Conservation (phyloP, 2,888 invertebrate species). For the Erebia aethiops region DNA sequence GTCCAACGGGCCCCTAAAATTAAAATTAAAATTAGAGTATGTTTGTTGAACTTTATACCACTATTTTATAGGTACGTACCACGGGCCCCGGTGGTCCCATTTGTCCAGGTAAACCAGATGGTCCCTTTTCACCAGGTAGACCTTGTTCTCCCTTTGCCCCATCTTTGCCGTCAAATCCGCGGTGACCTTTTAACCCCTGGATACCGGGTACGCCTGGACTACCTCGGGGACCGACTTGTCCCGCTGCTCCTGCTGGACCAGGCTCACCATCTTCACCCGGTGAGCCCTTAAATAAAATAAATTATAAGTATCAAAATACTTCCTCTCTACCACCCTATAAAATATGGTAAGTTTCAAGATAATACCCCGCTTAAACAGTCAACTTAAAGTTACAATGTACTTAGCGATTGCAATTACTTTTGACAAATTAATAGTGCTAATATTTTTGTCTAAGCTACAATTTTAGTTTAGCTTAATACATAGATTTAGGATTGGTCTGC, state of each 20-base stretch:
- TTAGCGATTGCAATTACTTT: too few species aligned
- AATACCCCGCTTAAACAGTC: neutral
- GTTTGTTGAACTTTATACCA: neutral
- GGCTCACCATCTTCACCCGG: conserved; percentile 91
- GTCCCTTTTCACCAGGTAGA: conserved; percentile 88
- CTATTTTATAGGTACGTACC: conserved; percentile 58
- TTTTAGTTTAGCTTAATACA: too few species aligned
- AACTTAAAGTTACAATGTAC: neutral
- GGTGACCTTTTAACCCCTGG: conserved; percentile 92
- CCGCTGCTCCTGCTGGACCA: conserved; percentile 87
- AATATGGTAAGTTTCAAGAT: neutral
- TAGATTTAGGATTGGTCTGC: too few species aligned
- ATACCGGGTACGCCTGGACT: conserved; percentile 88
- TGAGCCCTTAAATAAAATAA: conserved; percentile 80
- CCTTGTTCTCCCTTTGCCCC: conserved; percentile 93
- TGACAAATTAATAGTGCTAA: too few species aligned
- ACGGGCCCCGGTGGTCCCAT: conserved; percentile 88
- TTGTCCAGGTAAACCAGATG: conserved; percentile 85
- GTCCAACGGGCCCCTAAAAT: conserved; percentile 88
- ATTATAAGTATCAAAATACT: neutral
- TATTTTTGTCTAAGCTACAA: too few species aligned
- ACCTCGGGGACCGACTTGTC: conserved; percentile 89
- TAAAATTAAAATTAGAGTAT: conserved; percentile 3
- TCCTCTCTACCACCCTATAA: too few species aligned
- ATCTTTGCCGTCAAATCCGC: conserved; percentile 90